These are phyloP conservation scores for Melanostoma mellinum DNA, from an alignment of 2,888 invertebrate genomes.

Conservation along the genomic window DNA sequence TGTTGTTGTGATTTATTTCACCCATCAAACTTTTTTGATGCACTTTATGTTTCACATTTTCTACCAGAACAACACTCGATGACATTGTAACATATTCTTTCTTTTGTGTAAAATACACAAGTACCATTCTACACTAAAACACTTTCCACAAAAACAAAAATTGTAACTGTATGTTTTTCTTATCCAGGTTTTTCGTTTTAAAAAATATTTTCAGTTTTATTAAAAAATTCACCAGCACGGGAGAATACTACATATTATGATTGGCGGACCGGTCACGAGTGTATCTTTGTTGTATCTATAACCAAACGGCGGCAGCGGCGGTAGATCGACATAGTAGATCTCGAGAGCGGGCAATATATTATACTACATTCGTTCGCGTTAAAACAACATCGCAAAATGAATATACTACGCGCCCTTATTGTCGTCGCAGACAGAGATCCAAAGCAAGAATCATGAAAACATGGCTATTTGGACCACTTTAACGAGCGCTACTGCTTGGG, in stretches of 20 bases:
- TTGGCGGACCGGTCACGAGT: conserved; percentile 44
- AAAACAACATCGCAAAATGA: conserved; percentile 64
- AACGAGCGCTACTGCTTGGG: conserved; percentile 62
- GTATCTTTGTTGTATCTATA: conserved; percentile 42
- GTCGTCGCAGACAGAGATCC: conserved; percentile 59
- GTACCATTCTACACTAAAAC: conserved; percentile 30
- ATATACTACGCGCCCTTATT: conserved; percentile 70
- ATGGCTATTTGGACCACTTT: conserved; percentile 63
- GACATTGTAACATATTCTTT: conserved; percentile 17
- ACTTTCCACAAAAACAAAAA: conserved; percentile 20
- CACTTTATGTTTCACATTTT: conserved; percentile 44
- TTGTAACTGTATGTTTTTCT: not conserved
- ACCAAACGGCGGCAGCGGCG: conserved; percentile 32
- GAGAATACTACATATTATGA: conserved; percentile 27
- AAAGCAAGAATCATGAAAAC: conserved; percentile 65
- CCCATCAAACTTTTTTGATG: conserved; percentile 43
- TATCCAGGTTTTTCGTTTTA: conserved; percentile 8
- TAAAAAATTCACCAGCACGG: conserved; percentile 25
- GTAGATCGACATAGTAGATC: conserved; percentile 54
- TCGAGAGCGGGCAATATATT: conserved; percentile 36
- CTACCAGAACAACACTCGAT: conserved; percentile 1
- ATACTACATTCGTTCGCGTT: conserved; percentile 9
- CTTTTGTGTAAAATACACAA: not conserved
- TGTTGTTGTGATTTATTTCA: conserved; percentile 75
- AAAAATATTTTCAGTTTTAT: conserved; percentile 17